Base-by-base conservation (phyloP, 1,140 invertebrate species). In the Drosophila pectinifera region DNA sequence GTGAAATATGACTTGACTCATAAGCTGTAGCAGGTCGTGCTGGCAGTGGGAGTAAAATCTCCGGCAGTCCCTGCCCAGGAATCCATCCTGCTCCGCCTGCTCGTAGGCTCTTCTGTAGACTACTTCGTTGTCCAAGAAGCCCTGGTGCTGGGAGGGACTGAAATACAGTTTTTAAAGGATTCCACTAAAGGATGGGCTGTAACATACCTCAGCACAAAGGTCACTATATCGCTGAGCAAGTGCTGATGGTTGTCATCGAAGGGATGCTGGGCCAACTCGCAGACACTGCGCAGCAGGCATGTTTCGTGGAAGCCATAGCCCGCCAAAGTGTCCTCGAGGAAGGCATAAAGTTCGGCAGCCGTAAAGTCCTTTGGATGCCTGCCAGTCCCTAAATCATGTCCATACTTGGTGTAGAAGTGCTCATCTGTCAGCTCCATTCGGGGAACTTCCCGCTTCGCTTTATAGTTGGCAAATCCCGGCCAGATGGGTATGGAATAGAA, bases 401-500 rank as follows among this genome's bases (percentile, higher is more conserved):
- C 84, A 16, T 89, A 89, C 63, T 89, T 89, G 4, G 57, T 26
- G 51, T 72, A 89, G 28, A 89, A 67, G 10, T 24, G 59, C 1
- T 13, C 53, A 26, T 84, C 68, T 0, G 53, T 74, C 11, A 74
- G 38, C 10, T 76, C 46, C 26, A 54, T 4, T 14, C 36, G 80
- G 0, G 68, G 58, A 3, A 72, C 14, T 10, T 80, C 77, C 1
- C 86, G 64, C 20, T 90, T 86, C 2, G 51, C 41, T 18, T 88
- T 65, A 28, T 80, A 80, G 28, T 89, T 89, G 13, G 80, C 80
- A 43, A 90, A 90, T 13, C 82, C 80, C 11, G 83, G 88, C 89
- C 89, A 92, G 3, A 92, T 91, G 11, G 91, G 89, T n/a, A 92
- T 82, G 55, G 82, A 90, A 39, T 92, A 92, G 36, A 92, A 92